Evolutionary conservation across 2,113 vertebrate genomes (phyloP).

Genomic region (Daubentonia madagascariensis): DNA sequence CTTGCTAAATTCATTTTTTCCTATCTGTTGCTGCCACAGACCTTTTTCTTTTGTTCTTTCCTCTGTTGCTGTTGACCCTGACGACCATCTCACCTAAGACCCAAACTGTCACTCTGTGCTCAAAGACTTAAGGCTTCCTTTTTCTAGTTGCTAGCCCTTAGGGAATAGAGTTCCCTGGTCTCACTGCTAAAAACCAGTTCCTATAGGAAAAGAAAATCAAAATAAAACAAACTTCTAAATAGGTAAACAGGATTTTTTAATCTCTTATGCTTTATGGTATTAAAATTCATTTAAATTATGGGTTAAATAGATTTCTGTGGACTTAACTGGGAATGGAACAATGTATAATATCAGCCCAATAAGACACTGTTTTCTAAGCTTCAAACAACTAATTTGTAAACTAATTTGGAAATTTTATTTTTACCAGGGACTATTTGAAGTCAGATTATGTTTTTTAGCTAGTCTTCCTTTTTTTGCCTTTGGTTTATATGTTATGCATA

Average conservation of each 20-base stretch:
- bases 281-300: slow-evolving; percentile 36
- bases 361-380: slow-evolving; percentile 30
- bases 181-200: slow-evolving; percentile 8
- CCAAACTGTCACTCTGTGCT: background rate
- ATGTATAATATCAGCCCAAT: background rate
- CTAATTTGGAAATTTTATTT: slow-evolving; percentile 1
- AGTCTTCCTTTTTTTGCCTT: background rate
- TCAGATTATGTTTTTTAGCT: slow-evolving; percentile 16
- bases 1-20: background rate
- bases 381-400: slow-evolving; percentile 38
- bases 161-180: background rate
- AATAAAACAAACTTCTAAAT: slow-evolving; percentile 10
- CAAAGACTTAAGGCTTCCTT: background rate
- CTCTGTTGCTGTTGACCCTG: background rate
- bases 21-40: background rate
- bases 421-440: background rate
- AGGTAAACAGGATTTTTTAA: background rate
- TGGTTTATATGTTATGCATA: slow-evolving; percentile 11
- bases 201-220: background rate
- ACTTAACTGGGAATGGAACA: slow-evolving; percentile 23
- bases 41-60: background rate
- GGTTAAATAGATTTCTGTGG: slow-evolving; percentile 4
- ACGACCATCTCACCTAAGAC: background rate
- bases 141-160: background rate
- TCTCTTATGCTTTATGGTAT: background rate